Base-by-base conservation (phyloP, 2,888 invertebrate species). In the Archips crataeganus region DNA sequence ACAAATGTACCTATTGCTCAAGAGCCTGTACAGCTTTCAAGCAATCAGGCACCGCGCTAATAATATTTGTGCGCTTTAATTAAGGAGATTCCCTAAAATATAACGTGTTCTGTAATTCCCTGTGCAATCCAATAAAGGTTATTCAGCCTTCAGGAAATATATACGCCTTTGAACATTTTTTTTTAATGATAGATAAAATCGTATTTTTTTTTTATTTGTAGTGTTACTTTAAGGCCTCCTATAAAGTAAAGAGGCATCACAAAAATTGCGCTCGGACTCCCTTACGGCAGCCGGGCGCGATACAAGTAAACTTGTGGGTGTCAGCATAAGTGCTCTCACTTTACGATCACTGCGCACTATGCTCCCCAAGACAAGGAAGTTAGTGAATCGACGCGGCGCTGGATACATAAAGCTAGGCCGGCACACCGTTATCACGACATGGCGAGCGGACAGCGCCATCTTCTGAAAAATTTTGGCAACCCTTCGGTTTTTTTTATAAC, bases 311-410 rank as follows among this genome's bases (percentile, higher is more conserved):
- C 89, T 86, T 90, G 87, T 91, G 94, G 97, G 96, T 96, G 97
- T 95, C 96, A 97, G 97, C 97, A 97, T 95, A 95, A 97, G 96
- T 97, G 96, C 94, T 95, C 97, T 97, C 97, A 97, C 97, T 96
- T 96, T 80, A 95, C 97, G 97, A 96, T 97, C 97, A 97, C 95
- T 95, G 97, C 95, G 96, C 96, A 97, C 96, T 97, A 95, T 96
- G 97, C 97, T 97, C 97, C 97, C 97, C 96, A 92, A 96, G 97
- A 97, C 97, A 97, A 97, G 96, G 97, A 97, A 95, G 95, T 94
- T 78, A 65, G 51, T 5, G 0, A 0, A 0, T 0, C 0, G 0
- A 0, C 0, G 6, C 4, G 1, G 8, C 5, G 5, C 6, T 34
- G 45, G 49, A 70, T 73, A 76, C 71, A 71, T 77, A 68, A 69